phyloP scores from a whole-genome alignment of 1,140 invertebrate species.

The Proctacanthus coquilletti region DNA sequence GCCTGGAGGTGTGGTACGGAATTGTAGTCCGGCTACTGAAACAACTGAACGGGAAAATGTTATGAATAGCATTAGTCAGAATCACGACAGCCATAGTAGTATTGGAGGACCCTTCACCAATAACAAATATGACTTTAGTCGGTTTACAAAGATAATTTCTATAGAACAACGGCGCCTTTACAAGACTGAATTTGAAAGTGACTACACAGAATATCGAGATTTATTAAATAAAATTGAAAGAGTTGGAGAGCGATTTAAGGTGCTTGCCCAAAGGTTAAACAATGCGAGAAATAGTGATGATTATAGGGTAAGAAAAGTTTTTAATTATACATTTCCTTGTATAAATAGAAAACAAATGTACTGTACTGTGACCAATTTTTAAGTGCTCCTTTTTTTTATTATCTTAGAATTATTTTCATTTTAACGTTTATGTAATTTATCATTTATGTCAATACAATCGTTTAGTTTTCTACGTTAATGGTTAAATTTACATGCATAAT shows the following conservation, averaged over 20 bases:
- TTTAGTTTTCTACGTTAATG: too few species aligned
- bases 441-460: too few species aligned
- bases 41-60: too few species aligned
- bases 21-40: too few species aligned
- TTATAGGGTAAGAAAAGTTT: constrained; percentile 21
- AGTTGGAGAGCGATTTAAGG: constrained; percentile 58
- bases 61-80: too few species aligned
- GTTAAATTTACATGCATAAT: too few species aligned
- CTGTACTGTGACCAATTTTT: too few species aligned
- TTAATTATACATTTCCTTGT: too few species aligned
- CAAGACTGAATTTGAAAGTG: constrained; percentile 72
- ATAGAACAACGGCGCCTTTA: constrained; percentile 63
- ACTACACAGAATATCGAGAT: constrained; percentile 69
- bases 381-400: neutral
- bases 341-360: too few species aligned
- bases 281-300: constrained; percentile 15
- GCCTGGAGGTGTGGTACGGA: too few species aligned
- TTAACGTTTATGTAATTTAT: too few species aligned
- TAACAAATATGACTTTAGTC: constrained; percentile 37
- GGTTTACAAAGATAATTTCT: constrained; percentile 61
- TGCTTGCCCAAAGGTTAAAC: constrained; percentile 35
- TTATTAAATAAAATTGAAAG: constrained; percentile 59
- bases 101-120: constrained; percentile 9
- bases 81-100: too few species aligned
- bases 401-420: constrained; percentile 4